Percentiles rank a stretch among this genome's conserved stretches.
phyloP scores from a whole-genome alignment of 2,888 invertebrate genomes.

The Agrilus cyanescens region DNA sequence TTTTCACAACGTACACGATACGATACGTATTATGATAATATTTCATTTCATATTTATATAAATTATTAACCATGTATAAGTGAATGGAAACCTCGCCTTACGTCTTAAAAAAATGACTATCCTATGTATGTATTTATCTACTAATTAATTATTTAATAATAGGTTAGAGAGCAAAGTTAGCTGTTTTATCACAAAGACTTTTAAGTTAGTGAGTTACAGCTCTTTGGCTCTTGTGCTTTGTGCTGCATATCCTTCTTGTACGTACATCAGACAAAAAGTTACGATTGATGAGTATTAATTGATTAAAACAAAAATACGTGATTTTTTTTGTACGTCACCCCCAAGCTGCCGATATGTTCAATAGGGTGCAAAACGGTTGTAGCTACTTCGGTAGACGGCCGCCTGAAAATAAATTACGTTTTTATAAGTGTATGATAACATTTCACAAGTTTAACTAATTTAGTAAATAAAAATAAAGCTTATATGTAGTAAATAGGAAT shows the following conservation, averaged over 20 bases:
- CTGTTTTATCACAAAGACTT: conserved; percentile 35
- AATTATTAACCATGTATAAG: conserved; percentile 22
- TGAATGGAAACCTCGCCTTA: conserved; percentile 25
- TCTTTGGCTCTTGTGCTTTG: conserved; percentile 32
- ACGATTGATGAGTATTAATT: conserved; percentile 22
- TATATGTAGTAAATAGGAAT: no score
- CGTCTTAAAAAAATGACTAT: conserved; percentile 16
- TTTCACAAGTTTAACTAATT: no score
- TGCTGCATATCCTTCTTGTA: conserved; percentile 27
- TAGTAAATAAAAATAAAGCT: no score
- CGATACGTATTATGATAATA: no score
- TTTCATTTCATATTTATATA: no score
- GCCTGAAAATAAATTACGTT: conserved; percentile 47
- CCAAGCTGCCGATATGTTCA: conserved; percentile 43
- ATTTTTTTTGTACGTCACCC: conserved; percentile 28
- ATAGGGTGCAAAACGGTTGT: conserved; percentile 91
- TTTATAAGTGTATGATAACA: no score
- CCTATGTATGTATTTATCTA: conserved; percentile 5
- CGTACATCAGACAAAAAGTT: conserved; percentile 30
- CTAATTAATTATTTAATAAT: conserved; percentile 1
- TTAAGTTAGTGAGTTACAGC: conserved; percentile 36
- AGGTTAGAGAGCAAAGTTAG: conserved; percentile 35
- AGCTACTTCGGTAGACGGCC: conserved; percentile 86
- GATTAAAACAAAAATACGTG: conserved; percentile 12
- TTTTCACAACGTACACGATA: no score